Evolutionary conservation across 2,797 vertebrate genomes (phyloP).

Genomic region (Micropoecilia bifurca): DNA sequence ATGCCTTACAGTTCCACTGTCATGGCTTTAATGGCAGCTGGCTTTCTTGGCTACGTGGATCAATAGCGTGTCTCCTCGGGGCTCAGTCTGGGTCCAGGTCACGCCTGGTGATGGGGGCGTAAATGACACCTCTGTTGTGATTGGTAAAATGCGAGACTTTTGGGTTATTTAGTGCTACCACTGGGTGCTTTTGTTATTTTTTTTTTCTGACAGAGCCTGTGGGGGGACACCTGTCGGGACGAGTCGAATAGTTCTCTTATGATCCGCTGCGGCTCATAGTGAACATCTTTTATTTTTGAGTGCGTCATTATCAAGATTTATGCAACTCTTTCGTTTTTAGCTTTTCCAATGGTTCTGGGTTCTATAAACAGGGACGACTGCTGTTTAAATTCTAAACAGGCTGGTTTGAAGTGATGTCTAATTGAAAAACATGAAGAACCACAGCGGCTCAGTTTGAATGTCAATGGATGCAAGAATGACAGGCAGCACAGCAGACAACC

Average conservation of each 20-base stretch:
- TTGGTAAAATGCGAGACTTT: constrained; percentile 70
- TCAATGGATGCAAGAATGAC: constrained; percentile 77
- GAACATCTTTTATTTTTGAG: not conserved
- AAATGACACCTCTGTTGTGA: constrained; percentile 79
- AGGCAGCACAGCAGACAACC: constrained; percentile 71
- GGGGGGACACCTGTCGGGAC: constrained; percentile 67
- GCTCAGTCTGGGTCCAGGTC: constrained; percentile 76
- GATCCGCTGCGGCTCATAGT: constrained; percentile 9
- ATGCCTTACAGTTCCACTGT: constrained; percentile 91
- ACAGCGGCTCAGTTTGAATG: constrained; percentile 75
- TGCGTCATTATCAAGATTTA: not conserved
- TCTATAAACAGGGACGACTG: constrained; percentile 65
- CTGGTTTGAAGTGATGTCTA: constrained; percentile 72
- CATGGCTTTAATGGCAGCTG: constrained; percentile 86
- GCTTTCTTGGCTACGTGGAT: constrained; percentile 84
- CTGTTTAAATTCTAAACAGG: constrained; percentile 75
- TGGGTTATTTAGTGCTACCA: constrained; percentile 65
- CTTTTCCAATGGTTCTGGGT: constrained; percentile 46
- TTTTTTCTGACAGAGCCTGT: constrained; percentile 2
- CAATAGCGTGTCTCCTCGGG: constrained; percentile 86
- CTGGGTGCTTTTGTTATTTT: constrained; percentile 10
- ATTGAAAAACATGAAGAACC: constrained; percentile 80
- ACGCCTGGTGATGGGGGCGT: constrained; percentile 62
- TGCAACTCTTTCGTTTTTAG: not conserved
- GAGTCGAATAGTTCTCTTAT: constrained; percentile 12